Percentiles rank a stretch among this genome's conserved stretches.
These are phyloP conservation scores for Hemitrygon akajei DNA, from an alignment of 2,797 vertebrate species.

Conservation along the genomic window DNA sequence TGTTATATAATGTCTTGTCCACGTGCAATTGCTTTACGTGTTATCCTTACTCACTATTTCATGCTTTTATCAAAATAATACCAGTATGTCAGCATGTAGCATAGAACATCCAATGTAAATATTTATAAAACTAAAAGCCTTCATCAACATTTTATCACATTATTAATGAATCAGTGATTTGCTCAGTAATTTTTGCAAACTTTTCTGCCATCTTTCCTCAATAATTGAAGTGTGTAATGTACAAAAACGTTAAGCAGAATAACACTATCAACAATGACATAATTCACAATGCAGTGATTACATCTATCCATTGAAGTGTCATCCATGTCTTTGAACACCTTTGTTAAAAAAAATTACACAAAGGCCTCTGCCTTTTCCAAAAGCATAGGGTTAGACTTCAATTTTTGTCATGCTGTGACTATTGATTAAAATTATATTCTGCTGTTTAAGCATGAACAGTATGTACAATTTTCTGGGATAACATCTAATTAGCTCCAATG, in stretches of 20 bases:
- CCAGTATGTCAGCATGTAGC: neutral
- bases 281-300: neutral
- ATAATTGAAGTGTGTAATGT: neutral
- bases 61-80: neutral
- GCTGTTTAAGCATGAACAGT: neutral
- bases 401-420: neutral
- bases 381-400: neutral
- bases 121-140: neutral
- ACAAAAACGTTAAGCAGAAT: neutral
- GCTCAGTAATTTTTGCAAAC: neutral
- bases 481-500: neutral
- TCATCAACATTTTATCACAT: neutral
- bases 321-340: neutral
- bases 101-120: neutral
- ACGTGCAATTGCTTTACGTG: neutral
- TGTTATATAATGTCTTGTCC: neutral
- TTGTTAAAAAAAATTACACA: neutral
- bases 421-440: conserved; percentile 1
- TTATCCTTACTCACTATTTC: neutral
- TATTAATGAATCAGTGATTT: conserved; percentile 16
- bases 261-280: neutral
- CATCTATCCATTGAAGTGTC: neutral
- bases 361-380: neutral
- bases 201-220: neutral
- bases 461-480: neutral